A percentile compares a stretch with the other conserved stretches of the same genome.
These are phyloP conservation scores for Melanostoma mellinum DNA, from an alignment of 2,888 invertebrate species.

Conservation along the genomic window DNA sequence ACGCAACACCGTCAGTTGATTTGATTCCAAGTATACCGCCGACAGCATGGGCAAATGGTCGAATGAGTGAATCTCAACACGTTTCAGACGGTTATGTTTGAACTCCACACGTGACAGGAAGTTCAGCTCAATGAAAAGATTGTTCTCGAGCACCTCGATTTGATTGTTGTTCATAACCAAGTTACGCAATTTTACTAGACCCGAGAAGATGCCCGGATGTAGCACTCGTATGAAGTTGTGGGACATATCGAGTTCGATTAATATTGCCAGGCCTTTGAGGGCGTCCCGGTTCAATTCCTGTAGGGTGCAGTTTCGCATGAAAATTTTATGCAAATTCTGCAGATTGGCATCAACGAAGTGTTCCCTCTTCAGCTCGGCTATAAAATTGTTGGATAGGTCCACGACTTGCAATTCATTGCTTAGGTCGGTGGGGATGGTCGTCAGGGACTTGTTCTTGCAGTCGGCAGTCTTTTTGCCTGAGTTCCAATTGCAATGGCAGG, in stretches of 20 bases:
- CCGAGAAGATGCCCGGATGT: conserved; percentile 87
- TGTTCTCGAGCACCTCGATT: conserved; percentile 88
- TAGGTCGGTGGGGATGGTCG: conserved; percentile 87
- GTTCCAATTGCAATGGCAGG: conserved; percentile 92
- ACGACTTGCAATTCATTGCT: conserved; percentile 88
- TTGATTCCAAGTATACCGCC: conserved; percentile 88
- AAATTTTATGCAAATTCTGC: conserved; percentile 91
- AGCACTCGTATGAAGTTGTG: conserved; percentile 87
- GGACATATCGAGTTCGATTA: conserved; percentile 92
- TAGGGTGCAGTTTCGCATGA: conserved; percentile 89
- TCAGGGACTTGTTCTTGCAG: conserved; percentile 87
- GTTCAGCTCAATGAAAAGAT: conserved; percentile 88
- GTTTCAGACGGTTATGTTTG: conserved; percentile 88
- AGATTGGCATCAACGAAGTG: conserved; percentile 88
- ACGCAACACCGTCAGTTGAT: conserved; percentile 87
- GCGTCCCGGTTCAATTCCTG: conserved; percentile 88
- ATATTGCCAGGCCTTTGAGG: conserved; percentile 88
- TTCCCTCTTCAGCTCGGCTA: conserved; percentile 86
- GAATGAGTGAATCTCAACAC: conserved; percentile 88
- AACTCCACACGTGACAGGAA: conserved; percentile 90
- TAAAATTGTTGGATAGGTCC: conserved; percentile 88
- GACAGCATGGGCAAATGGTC: conserved; percentile 87
- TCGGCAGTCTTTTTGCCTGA: conserved; percentile 92
- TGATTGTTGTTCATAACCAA: conserved; percentile 89
- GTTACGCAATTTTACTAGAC: conserved; percentile 87